Evolutionary conservation across 2,888 invertebrate genomes (phyloP).

Genomic region (Nephrotoma guestfalica): DNA sequence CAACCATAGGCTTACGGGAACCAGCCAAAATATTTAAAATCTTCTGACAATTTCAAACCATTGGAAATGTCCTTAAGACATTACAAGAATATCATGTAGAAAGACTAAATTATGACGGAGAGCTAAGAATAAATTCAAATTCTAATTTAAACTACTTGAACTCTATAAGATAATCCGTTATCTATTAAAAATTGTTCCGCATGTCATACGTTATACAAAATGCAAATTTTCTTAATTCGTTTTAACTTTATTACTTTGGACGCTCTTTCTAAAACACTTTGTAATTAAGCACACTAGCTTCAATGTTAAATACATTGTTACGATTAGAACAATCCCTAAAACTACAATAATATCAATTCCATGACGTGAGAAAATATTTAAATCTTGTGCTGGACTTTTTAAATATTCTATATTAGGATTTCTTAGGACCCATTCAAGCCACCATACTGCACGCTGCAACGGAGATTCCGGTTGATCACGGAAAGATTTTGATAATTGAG

Average conservation of each 20-base stretch:
- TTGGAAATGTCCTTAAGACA: no score
- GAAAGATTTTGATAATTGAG: conserved; percentile 13
- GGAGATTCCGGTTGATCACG: conserved; percentile 16
- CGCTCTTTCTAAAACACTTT: not conserved
- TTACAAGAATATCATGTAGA: no score
- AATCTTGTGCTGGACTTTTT: conserved; percentile 9
- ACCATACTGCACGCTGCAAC: conserved; percentile 18
- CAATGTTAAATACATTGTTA: not conserved
- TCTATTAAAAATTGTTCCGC: no score
- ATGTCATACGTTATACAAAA: no score
- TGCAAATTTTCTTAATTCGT: no score
- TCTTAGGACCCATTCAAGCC: conserved; percentile 18
- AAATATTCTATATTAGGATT: conserved; percentile 16
- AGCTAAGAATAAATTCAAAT: no score
- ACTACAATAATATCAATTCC: conserved; percentile 3
- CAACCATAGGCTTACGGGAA: no score
- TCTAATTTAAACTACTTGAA: no score
- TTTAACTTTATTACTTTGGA: not conserved
- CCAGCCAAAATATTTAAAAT: no score
- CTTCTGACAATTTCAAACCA: no score
- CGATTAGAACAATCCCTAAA: not conserved
- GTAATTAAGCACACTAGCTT: not conserved
- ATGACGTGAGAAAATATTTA: conserved; percentile 5
- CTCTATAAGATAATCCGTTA: no score
- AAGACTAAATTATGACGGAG: no score